Base-by-base conservation (phyloP, 2,797 vertebrate species). In the Enteromius anoplus region DNA sequence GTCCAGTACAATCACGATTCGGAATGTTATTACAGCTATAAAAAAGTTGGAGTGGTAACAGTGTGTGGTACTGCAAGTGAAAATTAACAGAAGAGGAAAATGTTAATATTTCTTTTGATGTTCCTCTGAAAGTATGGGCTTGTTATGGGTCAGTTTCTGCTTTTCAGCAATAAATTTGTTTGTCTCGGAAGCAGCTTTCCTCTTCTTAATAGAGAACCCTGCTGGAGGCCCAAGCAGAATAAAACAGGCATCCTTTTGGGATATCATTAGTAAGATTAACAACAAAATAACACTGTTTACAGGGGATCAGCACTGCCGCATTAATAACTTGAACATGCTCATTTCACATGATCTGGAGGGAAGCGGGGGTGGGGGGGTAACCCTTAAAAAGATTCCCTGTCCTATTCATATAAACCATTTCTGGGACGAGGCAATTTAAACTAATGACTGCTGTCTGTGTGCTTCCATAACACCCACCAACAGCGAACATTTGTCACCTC, bases 181-280 rank as follows among this genome's bases (percentile, higher is more conserved):
- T 85, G 81, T 87, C 49, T 83, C 72, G 32, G 45, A 66, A 85
- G 81, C 75, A 55, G 4, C 66, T 55, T 69, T 80, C 77, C 76
- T 86, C 69, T 80, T 78, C 84, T 75, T 84, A 84, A 86, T 85
- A 89, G 86, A 62, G 72, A 42, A 73, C 81, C 58, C 73, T 45
- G 72, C 73, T 49, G 82, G 69, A 81, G 55, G 62, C 47, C 34
- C 14, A 40, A 73, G 47, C 68, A 72, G 80, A 89, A 89, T 87
- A 69, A 72, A 82, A 73, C 47, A 32, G 3, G 14, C 68, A 85
- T 85, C 85, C 87, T 89, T 91, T 84, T 83, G 89, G 88, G 90
- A 91, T 89, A 85, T 91, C 90, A 93, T 93, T 92, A 92, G 91
- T 85, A 88, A 90, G 91, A 92, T 90, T 90, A 91, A 80, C 84